Conservation (phyloP, 2,888 invertebrate species). For the Plagodis dolabraria region DNA sequence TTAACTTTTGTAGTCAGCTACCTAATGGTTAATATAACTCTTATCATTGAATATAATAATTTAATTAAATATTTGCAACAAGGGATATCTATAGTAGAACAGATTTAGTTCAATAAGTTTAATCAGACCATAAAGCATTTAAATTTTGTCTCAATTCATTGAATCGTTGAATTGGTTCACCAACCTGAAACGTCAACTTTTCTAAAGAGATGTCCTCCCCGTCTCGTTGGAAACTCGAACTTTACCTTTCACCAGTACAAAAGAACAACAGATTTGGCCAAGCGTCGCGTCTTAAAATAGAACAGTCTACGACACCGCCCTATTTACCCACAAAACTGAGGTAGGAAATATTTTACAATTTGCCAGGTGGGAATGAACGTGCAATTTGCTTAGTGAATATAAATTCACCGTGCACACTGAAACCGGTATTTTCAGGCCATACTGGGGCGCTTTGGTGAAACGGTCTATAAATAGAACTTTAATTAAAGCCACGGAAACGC, state of each 20-base stretch:
- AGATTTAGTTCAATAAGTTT: too few relatives aligned
- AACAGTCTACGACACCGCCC: conserved; percentile 29
- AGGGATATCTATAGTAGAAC: too few relatives aligned
- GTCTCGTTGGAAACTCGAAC: neutral
- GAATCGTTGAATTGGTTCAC: too few relatives aligned
- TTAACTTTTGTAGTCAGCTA: too few relatives aligned
- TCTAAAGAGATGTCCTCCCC: too few relatives aligned
- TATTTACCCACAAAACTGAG: conserved; percentile 34
- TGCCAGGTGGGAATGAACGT: conserved; percentile 25
- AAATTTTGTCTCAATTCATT: too few relatives aligned
- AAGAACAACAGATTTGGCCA: conserved; percentile 27
- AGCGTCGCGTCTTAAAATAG: conserved; percentile 35
- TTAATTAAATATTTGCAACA: too few relatives aligned
- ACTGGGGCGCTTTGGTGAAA: conserved; percentile 12
- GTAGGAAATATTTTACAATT: conserved; percentile 13
- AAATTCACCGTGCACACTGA: conserved; percentile 30
- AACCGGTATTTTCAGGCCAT: conserved; percentile 23
- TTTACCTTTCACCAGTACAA: conserved; percentile 24
- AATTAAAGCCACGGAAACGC: conserved; percentile 20
- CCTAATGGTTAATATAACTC: too few relatives aligned
- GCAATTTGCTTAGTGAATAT: conserved; percentile 21
- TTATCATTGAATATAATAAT: too few relatives aligned
- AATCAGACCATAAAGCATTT: too few relatives aligned
- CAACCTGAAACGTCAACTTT: too few relatives aligned
- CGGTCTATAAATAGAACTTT: conserved; percentile 27